Conservation (phyloP, 2,113 vertebrate species). For the Ophthalmolycus amberensis region DNA sequence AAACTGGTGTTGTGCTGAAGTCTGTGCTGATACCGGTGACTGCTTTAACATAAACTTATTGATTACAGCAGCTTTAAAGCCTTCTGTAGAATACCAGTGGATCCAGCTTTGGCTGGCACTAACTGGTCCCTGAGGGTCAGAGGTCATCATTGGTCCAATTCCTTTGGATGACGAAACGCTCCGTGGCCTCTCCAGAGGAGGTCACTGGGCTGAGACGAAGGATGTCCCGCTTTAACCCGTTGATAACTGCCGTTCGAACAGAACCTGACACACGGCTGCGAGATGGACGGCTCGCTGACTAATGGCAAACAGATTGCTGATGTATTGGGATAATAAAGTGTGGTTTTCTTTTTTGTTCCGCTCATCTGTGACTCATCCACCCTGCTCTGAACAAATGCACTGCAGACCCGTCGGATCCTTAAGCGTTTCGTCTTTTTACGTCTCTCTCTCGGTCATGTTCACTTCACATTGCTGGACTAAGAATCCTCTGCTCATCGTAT, state of each 20-base stretch:
- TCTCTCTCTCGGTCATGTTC: not conserved
- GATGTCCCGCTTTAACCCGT: conserved; percentile 27
- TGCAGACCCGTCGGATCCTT: conserved; percentile 7
- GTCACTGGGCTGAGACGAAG: conserved; percentile 21
- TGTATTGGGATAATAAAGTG: conserved; percentile 12
- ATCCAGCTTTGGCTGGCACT: not conserved
- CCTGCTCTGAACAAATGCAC: conserved; percentile 16
- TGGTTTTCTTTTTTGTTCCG: not conserved
- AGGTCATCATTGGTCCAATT: conserved; percentile 38
- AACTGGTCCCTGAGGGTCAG: conserved; percentile 5
- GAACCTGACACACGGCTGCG: conserved; percentile 32
- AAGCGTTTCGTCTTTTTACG: conserved; percentile 3
- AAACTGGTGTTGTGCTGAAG: not conserved
- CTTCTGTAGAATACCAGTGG: not conserved
- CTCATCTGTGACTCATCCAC: conserved; percentile 56
- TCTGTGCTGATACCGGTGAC: too few relatives aligned
- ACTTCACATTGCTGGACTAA: not conserved
- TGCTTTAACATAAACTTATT: not conserved
- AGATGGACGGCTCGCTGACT: conserved; percentile 56
- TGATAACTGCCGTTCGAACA: conserved; percentile 53
- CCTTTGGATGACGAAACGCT: conserved; percentile 30
- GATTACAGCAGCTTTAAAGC: not conserved
- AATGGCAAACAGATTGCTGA: conserved; percentile 61
- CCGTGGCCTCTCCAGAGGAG: conserved; percentile 36
- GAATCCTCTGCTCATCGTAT: not conserved